These are phyloP conservation scores for Drosophila prostipennis DNA, from an alignment of 2,888 invertebrate genomes.

Conservation along the genomic window DNA sequence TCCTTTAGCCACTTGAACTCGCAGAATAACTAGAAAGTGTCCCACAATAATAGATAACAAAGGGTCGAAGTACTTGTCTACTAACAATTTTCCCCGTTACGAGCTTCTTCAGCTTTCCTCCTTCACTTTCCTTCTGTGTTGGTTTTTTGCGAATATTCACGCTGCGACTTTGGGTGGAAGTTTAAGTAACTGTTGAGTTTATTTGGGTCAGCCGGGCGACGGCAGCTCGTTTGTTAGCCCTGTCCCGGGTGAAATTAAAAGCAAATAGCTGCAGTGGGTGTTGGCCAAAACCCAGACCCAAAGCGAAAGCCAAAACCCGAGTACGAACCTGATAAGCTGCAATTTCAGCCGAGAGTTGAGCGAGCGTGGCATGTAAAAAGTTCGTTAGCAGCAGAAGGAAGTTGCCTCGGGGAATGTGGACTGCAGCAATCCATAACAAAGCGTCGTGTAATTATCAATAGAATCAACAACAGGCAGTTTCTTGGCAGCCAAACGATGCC, in stretches of 20 bases:
- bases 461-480: conserved; percentile 60
- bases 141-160: conserved; percentile 37
- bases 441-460: conserved; percentile 73
- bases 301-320: not conserved
- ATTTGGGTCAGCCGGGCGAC: conserved; percentile 61
- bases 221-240: conserved; percentile 65
- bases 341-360: conserved; percentile 57
- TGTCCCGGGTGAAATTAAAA: conserved; percentile 74
- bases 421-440: conserved; percentile 61
- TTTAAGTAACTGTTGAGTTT: conserved; percentile 53
- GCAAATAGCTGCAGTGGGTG: conserved; percentile 68
- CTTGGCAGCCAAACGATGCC: conserved; percentile 1
- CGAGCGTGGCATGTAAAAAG: conserved; percentile 60
- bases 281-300: conserved; percentile 9
- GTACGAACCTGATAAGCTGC: conserved; percentile 65
- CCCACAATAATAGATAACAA: conserved; percentile 5
- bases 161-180: conserved; percentile 48
- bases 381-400: conserved; percentile 44
- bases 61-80: conserved; percentile 1
- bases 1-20: too few species aligned
- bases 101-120: not conserved
- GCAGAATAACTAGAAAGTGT: too few species aligned
- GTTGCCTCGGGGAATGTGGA: conserved; percentile 21
- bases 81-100: too few species aligned
- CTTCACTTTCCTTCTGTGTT: conserved; percentile 5